Conservation (phyloP, 2,113 vertebrate species). For the Corapipo altera region DNA sequence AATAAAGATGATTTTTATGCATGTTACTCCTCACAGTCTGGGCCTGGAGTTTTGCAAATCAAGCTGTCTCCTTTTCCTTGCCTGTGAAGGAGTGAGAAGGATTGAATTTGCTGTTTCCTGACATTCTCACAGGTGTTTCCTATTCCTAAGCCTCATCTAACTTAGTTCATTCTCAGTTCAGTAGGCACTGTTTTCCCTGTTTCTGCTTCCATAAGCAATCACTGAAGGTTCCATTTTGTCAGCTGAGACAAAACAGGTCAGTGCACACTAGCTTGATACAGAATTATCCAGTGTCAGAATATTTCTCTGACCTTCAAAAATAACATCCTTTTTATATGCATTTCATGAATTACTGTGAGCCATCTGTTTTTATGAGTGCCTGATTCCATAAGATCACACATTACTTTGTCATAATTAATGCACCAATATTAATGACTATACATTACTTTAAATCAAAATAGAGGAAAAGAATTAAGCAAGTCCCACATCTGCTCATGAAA, state of each 20-base stretch:
- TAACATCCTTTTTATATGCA: not conserved
- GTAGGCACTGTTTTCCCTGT: not conserved
- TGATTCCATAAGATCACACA: not conserved
- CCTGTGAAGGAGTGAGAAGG: not conserved
- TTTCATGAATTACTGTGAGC: not conserved
- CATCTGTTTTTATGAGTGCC: not conserved
- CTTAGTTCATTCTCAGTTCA: not conserved
- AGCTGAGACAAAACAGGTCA: not conserved
- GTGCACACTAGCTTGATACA: accelerated
- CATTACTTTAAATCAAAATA: not conserved
- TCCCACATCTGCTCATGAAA: not conserved
- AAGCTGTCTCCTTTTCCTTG: not conserved
- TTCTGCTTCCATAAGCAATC: not conserved
- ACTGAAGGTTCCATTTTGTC: not conserved
- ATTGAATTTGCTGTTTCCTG: not conserved
- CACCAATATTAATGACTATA: not conserved
- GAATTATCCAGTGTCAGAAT: not conserved
- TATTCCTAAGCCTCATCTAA: not conserved
- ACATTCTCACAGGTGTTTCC: slow-evolving; percentile 21
- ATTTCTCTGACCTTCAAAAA: not conserved
- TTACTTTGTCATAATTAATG: not conserved
- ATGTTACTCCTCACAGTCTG: not conserved
- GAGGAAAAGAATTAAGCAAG: not conserved
- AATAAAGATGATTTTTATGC: not conserved
- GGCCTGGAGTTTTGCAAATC: not conserved